Evolutionary conservation across 30 jellyfish, hydroid and myxozoan species (phyloP).

Genomic region (Hydractinia echinata): DNA sequence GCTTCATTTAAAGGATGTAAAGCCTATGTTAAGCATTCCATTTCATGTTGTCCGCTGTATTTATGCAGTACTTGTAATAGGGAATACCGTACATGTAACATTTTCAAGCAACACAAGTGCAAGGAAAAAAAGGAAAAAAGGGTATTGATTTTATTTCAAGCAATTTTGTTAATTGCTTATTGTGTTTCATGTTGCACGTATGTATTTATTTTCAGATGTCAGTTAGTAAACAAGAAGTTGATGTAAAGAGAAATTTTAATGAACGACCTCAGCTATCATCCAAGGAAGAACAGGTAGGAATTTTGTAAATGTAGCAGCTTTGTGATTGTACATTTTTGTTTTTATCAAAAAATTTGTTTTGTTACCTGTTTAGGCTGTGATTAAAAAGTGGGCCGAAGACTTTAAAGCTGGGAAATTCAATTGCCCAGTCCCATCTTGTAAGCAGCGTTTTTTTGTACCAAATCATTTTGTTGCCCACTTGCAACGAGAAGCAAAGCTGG

Average conservation of each 20-base stretch:
- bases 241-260: conserved; percentile 7
- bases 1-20: conserved; percentile 19
- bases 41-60: conserved; percentile 28
- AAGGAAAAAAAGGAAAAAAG: not conserved
- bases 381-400: not conserved
- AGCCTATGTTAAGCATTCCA: conserved; percentile 26
- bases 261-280: conserved; percentile 9
- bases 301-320: not conserved
- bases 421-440: conserved; percentile 17
- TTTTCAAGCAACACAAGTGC: conserved; percentile 22
- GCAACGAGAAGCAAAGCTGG: conserved; percentile 5
- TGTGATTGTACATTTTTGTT: not conserved
- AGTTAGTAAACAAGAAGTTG: conserved; percentile 17
- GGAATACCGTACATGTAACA: conserved; percentile 21
- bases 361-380: not conserved
- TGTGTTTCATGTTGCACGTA: not conserved
- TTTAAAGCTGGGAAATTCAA: conserved; percentile 5
- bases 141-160: not conserved
- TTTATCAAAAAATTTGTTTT: not conserved
- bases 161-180: too few relatives aligned
- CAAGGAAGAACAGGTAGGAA: conserved; percentile 8
- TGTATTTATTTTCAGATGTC: not conserved
- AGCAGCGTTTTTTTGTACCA: not conserved
- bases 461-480: not conserved
- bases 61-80: conserved; percentile 23